Evolutionary conservation across 2,888 invertebrate genomes (phyloP).

Genomic region (Amiota communis): DNA sequence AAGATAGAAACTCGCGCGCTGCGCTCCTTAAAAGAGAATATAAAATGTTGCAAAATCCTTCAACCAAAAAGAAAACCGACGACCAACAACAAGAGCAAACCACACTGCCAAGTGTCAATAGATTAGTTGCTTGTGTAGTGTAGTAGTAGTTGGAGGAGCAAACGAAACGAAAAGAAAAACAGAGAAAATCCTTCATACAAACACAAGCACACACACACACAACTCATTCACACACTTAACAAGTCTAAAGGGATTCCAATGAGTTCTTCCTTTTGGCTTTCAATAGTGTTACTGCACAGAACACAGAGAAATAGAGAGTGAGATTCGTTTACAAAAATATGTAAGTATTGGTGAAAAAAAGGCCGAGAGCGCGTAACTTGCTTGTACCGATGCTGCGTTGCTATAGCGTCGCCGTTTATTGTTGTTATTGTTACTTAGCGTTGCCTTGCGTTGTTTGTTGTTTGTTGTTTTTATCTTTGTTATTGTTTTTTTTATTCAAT

Average conservation of each 20-base stretch:
- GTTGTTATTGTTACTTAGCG: conserved; percentile 23
- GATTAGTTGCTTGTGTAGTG: too few species aligned
- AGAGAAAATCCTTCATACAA: conserved; percentile 18
- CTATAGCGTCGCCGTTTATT: conserved; percentile 49
- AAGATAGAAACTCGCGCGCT: background rate
- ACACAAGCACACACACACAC: conserved; percentile 26
- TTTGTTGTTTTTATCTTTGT: conserved; percentile 35
- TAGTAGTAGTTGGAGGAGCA: conserved; percentile 16
- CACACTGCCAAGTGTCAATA: conserved; percentile 37
- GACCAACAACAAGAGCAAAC: conserved; percentile 35
- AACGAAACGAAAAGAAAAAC: conserved; percentile 34
- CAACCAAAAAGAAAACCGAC: conserved; percentile 35
- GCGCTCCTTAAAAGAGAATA: conserved; percentile 52
- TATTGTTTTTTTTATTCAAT: conserved; percentile 42
- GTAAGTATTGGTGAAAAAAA: too few species aligned
- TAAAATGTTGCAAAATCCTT: conserved; percentile 55
- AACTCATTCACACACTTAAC: conserved; percentile 30
- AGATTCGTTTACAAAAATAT: too few species aligned
- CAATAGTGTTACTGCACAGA: too few species aligned
- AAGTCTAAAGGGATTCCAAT: conserved; percentile 44
- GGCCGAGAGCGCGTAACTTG: conserved; percentile 35
- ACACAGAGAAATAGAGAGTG: too few species aligned
- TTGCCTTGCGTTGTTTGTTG: conserved; percentile 19
- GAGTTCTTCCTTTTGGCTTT: background rate
- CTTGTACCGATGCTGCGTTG: conserved; percentile 61